A percentile compares a stretch with the other conserved stretches of the same genome.
These are phyloP conservation scores for Doryteuthis pealeii DNA, from an alignment of 1,140 invertebrate species.

Conservation along the genomic window DNA sequence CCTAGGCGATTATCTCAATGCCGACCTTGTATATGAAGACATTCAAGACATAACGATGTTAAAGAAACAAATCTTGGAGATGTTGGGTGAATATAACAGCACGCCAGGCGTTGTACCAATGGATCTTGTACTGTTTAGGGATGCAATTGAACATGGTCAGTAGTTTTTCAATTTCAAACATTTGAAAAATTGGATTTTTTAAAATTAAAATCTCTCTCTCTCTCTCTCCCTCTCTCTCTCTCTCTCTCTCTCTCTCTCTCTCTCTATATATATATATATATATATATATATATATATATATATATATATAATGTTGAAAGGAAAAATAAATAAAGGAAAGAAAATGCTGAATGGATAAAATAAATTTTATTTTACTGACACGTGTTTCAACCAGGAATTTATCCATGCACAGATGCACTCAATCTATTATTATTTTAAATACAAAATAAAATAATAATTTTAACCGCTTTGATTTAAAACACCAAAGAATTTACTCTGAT, in stretches of 20 bases:
- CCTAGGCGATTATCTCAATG: conserved; percentile 72
- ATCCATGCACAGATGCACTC: too few relatives aligned
- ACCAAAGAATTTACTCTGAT: too few relatives aligned
- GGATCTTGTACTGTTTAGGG: conserved; percentile 79
- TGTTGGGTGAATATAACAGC: conserved; percentile 79
- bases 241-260: conserved; percentile 5
- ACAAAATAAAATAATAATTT: too few relatives aligned
- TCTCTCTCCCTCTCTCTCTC: neutral
- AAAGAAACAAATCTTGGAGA: conserved; percentile 68
- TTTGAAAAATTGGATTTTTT: neutral
- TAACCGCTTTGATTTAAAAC: too few relatives aligned
- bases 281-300: too few relatives aligned
- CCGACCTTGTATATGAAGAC: conserved; percentile 76
- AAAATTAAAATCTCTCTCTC: conserved; percentile 2
- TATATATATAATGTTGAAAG: too few relatives aligned
- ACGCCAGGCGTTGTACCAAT: conserved; percentile 74
- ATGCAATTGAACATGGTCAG: conserved; percentile 76
- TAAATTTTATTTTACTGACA: too few relatives aligned
- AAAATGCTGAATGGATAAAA: too few relatives aligned
- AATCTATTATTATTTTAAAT: too few relatives aligned
- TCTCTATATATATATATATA: neutral
- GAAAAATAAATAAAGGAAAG: too few relatives aligned
- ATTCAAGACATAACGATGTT: conserved; percentile 68
- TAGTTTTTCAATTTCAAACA: neutral
- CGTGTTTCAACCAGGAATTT: too few relatives aligned